Conservation (phyloP, 2,797 vertebrate species). For the Catharus ustulatus region DNA sequence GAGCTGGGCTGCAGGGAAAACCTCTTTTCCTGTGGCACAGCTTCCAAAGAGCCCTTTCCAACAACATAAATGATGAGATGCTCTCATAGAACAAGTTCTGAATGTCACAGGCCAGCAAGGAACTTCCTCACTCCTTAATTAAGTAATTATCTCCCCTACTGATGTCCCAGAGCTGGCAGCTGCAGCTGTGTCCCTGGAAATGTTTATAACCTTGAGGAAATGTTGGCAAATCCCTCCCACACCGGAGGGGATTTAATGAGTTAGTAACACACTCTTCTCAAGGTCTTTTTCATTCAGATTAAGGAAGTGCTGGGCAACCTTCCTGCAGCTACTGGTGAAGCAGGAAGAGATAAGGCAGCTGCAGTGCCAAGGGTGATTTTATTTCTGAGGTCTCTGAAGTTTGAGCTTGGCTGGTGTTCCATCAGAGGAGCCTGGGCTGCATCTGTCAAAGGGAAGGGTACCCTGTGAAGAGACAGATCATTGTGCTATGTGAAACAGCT, state of each 20-base stretch:
- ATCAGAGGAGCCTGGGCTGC: not conserved
- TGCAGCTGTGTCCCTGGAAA: not conserved
- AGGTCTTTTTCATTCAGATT: not conserved
- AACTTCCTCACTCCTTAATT: not conserved
- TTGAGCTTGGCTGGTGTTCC: not conserved
- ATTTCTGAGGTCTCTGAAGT: not conserved
- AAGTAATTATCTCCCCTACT: not conserved
- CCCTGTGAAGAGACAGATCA: not conserved
- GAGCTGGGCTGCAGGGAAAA: not conserved
- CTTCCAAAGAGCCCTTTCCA: not conserved
- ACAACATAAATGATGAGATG: not conserved
- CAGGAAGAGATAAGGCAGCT: not conserved
- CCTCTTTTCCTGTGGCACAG: fast-evolving
- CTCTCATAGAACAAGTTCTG: not conserved
- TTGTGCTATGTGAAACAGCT: not conserved
- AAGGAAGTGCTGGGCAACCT: not conserved
- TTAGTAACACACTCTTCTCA: not conserved
- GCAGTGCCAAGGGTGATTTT: not conserved
- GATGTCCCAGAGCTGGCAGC: not conserved
- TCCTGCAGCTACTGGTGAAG: not conserved
- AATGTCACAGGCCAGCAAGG: not conserved
- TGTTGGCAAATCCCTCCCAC: not conserved
- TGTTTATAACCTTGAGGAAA: not conserved
- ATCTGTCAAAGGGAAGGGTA: not conserved
- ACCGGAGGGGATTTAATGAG: not conserved